Conservation (phyloP, 2,888 invertebrate genomes). For the Slavum lentiscoides region DNA sequence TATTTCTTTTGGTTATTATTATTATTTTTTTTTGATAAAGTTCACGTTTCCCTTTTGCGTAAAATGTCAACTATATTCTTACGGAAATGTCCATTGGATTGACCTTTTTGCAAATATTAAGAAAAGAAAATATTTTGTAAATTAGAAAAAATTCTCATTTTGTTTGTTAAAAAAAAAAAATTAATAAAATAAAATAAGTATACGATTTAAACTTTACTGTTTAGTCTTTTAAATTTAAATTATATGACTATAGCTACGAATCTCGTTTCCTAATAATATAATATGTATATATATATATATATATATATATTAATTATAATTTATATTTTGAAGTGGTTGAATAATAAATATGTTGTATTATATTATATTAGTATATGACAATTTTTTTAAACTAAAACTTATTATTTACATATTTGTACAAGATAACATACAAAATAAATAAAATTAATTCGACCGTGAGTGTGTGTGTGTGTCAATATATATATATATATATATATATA, state of each 20-base stretch:
- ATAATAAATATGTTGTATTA: no score
- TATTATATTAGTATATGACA: no score
- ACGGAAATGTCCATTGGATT: slow-evolving; percentile 42
- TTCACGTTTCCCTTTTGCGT: slow-evolving; percentile 37
- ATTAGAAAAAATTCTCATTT: slow-evolving; percentile 14
- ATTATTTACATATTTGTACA: no score
- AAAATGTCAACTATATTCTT: slow-evolving; percentile 51
- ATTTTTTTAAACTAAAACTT: no score
- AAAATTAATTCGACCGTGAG: no score
- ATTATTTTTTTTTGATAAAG: slow-evolving; percentile 34
- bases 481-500: no score
- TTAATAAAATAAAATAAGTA: no score
- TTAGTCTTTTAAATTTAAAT: not conserved
- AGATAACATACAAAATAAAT: no score
- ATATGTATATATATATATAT: not conserved
- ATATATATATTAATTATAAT: not conserved
- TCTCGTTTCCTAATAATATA: not conserved
- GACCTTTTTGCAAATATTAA: slow-evolving; percentile 44
- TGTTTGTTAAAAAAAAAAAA: not conserved
- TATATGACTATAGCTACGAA: not conserved
- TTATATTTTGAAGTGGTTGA: no score
- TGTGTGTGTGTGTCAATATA: no score
- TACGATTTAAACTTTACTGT: not conserved
- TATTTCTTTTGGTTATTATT: not conserved
- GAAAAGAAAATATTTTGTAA: slow-evolving; percentile 32